Base-by-base conservation (phyloP, 2,888 invertebrate genomes). In the Flexamia atlantica region DNA sequence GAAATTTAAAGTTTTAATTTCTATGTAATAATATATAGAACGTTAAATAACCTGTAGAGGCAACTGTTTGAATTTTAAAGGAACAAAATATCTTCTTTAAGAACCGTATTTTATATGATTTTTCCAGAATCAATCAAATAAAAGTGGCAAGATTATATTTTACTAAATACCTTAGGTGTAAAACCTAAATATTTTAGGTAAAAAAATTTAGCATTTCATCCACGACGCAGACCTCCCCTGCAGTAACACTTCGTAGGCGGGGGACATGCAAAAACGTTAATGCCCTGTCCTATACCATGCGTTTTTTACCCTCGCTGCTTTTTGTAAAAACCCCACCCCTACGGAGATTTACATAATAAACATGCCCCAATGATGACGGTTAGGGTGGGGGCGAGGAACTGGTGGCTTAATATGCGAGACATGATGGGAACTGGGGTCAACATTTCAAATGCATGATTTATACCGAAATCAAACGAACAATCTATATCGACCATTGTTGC, bases 341-440 rank as follows among this genome's bases (percentile, higher is more conserved):
- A n/a, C 50, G 23, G 36, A 42, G 70, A 82, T 82, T 82, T 82
- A 82, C 82, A 82, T 82, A 82, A 82, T 82, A 82, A 82, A 82
- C 82, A 82, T 46, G 23, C 25, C n/a, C 72, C 70, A 20, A 36
- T 81, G 42, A n/a, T 14, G 36, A 32, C 28, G 25, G 23, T 20
- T 9, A 20, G 3, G 70, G 70, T 30, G 28, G 60, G 57, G 20
- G 36, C 5, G 17, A 25, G 30, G 76, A 50, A 50, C 76, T 42
- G 76, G 76, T 76, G 76, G 76, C 76, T 46, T 76, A 76, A 76
- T 76, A 76, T 76, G 76, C 76, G 76, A 30, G 76, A 20, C 76
- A 76, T 76, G 76, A 76, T 76, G 36, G 76, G 76, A n/a, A 25
- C 40, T 76, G 25, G 76, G 76, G 76, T 23, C 50, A 28, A 42